Percentiles rank a stretch among this genome's conserved stretches.
These are phyloP conservation scores for Gortyna flavago DNA, from an alignment of 2,888 invertebrate species.

Conservation along the genomic window DNA sequence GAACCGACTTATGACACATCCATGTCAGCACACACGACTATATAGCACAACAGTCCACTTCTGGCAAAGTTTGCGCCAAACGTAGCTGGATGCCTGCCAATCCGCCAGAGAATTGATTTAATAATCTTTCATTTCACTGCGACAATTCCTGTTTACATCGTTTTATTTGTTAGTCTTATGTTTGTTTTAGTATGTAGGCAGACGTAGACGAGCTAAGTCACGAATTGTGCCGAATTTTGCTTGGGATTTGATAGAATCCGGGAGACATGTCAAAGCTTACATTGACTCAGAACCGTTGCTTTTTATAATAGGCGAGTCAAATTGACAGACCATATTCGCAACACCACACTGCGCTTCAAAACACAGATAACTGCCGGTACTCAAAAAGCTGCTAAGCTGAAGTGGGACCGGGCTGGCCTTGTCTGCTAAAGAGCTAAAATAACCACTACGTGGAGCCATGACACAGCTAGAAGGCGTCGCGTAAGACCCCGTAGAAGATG, in stretches of 20 bases:
- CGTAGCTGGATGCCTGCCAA: conserved; percentile 61
- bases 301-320: neutral
- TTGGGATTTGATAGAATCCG: too few relatives aligned
- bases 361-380: neutral
- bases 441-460: neutral
- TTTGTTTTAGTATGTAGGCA: neutral
- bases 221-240: neutral
- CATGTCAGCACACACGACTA: conserved; percentile 41
- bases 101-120: conserved; percentile 62
- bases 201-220: neutral
- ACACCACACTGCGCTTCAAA: too few relatives aligned
- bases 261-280: neutral
- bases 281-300: neutral
- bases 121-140: conserved; percentile 65
- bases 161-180: conserved; percentile 36
- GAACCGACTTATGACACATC: conserved; percentile 45
- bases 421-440: neutral
- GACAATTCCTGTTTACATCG: conserved; percentile 60
- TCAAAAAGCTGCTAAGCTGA: neutral
- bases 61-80: conserved; percentile 60
- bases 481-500: neutral
- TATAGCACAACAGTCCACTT: conserved; percentile 41
- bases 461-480: neutral
- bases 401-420: neutral
- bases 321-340: too few relatives aligned